Percentiles rank a stretch among this genome's conserved stretches.
phyloP scores from a whole-genome alignment of 2,888 invertebrate species.

The Melanophora roralis region DNA sequence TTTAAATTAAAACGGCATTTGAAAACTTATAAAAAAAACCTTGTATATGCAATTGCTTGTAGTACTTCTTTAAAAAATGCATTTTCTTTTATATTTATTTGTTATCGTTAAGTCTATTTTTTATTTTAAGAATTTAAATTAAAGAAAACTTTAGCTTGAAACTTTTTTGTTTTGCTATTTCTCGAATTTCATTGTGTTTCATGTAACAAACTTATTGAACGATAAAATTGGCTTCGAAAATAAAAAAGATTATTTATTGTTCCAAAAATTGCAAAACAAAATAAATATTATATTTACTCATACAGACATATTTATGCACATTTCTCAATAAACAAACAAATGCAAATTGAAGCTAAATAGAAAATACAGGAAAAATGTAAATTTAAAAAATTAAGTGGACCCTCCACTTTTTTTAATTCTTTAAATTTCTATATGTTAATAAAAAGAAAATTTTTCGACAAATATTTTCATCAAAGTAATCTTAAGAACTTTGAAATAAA shows the following conservation, averaged over 20 bases:
- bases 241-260: neutral
- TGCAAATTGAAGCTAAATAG: neutral
- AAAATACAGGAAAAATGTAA: neutral
- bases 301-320: neutral
- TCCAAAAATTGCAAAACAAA: neutral
- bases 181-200: neutral
- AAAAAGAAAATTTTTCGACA: too few species aligned
- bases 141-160: neutral
- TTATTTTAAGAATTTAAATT: neutral
- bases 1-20: too few species aligned
- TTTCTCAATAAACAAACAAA: neutral
- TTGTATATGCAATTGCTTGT: too few species aligned
- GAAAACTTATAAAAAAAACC: too few species aligned
- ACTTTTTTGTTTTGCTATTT: neutral
- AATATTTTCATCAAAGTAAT: too few species aligned
- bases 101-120: too few species aligned
- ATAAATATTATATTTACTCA: neutral
- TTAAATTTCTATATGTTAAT: too few species aligned
- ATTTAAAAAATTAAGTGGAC: too few species aligned
- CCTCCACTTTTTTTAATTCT: too few species aligned
- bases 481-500: too few species aligned
- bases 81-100: too few species aligned
- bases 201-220: conserved; percentile 8
- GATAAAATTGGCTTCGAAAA: neutral
- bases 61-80: too few species aligned